phyloP scores from a whole-genome alignment of 2,797 vertebrate genomes.

The Ataeniobius toweri region DNA sequence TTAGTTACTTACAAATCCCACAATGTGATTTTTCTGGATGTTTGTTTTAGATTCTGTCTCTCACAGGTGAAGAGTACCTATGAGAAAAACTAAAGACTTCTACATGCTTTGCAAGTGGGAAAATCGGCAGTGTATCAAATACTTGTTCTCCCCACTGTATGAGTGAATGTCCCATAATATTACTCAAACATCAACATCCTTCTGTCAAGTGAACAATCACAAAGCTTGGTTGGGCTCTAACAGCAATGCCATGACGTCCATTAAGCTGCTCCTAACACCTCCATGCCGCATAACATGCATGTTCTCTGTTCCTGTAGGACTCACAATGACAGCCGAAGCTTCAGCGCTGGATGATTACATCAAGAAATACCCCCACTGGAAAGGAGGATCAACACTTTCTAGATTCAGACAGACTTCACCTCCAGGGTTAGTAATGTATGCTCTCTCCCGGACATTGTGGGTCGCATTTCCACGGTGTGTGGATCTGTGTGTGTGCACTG shows the following conservation, averaged over 20 bases:
- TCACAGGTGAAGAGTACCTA: no score
- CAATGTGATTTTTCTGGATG: no score
- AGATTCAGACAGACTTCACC: slow-evolving; percentile 1
- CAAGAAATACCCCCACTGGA: not conserved
- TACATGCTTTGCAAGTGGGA: no score
- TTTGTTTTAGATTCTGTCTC: no score
- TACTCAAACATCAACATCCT: no score
- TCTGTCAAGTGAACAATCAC: no score
- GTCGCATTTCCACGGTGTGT: slow-evolving; percentile 38
- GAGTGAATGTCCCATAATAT: no score
- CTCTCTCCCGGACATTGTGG: slow-evolving; percentile 26
- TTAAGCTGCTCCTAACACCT: slow-evolving; percentile 1
- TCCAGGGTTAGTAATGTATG: slow-evolving; percentile 7
- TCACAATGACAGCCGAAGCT: slow-evolving; percentile 25
- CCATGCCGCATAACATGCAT: slow-evolving; percentile 63
- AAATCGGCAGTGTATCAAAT: no score
- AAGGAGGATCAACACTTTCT: not conserved
- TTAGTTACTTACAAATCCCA: no score
- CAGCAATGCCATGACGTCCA: not conserved
- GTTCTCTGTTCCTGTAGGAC: no score
- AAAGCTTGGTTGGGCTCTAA: not conserved
- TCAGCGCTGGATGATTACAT: not conserved
- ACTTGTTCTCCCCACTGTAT: no score
- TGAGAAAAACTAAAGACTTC: no score
- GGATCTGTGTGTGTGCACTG: slow-evolving; percentile 27